Percentiles rank a stretch among this genome's conserved stretches.
Conservation (phyloP, 2,113 vertebrate genomes). For the Cottus gobio region DNA sequence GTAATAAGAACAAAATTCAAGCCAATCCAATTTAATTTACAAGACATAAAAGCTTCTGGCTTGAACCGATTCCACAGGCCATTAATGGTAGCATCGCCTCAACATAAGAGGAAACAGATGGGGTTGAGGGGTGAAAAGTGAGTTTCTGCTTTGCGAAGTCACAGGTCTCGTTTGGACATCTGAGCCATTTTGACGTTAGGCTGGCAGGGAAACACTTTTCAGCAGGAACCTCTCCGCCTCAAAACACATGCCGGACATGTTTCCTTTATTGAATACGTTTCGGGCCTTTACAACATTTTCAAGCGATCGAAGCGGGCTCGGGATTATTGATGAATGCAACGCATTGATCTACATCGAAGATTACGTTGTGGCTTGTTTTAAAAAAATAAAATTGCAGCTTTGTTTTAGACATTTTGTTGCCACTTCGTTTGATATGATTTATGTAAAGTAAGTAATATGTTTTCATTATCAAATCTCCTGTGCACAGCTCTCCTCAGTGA, state of each 20-base stretch:
- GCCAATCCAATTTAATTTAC: conserved; percentile 61
- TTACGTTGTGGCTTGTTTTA: conserved; percentile 24
- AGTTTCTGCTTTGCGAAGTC: conserved; percentile 36
- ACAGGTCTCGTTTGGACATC: conserved; percentile 43
- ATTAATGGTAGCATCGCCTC: conserved; percentile 61
- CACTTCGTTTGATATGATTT: conserved; percentile 44
- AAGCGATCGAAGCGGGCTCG: background rate
- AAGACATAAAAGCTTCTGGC: conserved; percentile 67
- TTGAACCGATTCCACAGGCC: conserved; percentile 55
- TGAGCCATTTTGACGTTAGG: conserved; percentile 33
- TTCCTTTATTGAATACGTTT: conserved; percentile 35
- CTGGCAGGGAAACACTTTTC: conserved; percentile 44
- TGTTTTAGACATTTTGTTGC: conserved; percentile 11
- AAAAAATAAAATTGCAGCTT: background rate
- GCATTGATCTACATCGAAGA: conserved; percentile 35
- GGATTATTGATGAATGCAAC: conserved; percentile 31
- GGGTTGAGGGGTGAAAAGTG: conserved; percentile 32
- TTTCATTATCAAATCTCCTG: conserved; percentile 44
- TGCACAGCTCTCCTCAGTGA: conserved; percentile 36
- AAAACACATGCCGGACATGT: conserved; percentile 37
- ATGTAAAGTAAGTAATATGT: conserved; percentile 28
- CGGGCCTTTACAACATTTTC: background rate
- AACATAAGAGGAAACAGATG: conserved; percentile 63
- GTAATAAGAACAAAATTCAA: conserved; percentile 25
- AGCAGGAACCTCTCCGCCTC: conserved; percentile 15